A percentile compares a stretch with the other conserved stretches of the same genome.
Evolutionary conservation across 2,797 vertebrate genomes (phyloP).

Genomic region (Nyctalus aviator): DNA sequence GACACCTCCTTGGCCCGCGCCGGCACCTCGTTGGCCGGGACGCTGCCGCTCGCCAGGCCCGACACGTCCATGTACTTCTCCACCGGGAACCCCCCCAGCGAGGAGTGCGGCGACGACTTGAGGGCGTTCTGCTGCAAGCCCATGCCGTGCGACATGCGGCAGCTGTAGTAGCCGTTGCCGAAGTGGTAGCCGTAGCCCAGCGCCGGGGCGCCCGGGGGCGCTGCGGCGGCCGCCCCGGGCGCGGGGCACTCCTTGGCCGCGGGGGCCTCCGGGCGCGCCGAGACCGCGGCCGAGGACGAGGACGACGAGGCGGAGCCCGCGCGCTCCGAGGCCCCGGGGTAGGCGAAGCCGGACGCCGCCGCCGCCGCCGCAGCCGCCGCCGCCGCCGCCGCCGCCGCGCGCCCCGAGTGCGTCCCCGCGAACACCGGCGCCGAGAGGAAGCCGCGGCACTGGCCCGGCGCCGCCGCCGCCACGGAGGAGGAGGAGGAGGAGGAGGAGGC

Average conservation of each 20-base stretch:
- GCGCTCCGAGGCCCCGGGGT: constrained; percentile 82
- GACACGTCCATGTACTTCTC: constrained; percentile 92
- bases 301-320: constrained; percentile 80
- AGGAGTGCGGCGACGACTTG: constrained; percentile 89
- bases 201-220: constrained; percentile 85
- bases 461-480: constrained; percentile 82
- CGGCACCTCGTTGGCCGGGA: constrained; percentile 89
- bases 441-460: constrained; percentile 81
- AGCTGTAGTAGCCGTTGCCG: constrained; percentile 92
- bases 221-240: constrained; percentile 79
- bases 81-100: constrained; percentile 89
- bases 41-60: constrained; percentile 88
- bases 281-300: constrained; percentile 85
- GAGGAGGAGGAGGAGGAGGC: constrained; percentile 81
- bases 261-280: constrained; percentile 85
- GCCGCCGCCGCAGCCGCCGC: constrained; percentile 69
- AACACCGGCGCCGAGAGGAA: constrained; percentile 85
- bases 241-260: constrained; percentile 87
- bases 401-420: constrained; percentile 83
- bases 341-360: constrained; percentile 82
- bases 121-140: constrained; percentile 90
- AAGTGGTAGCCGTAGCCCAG: constrained; percentile 92
- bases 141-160: constrained; percentile 90
- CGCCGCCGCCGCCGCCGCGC: constrained; percentile 75
- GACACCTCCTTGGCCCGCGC: constrained; percentile 90